A percentile compares a stretch with the other conserved stretches of the same genome.
Conservation (phyloP, 2,888 invertebrate genomes). For the Amphipyra tragopoginis region DNA sequence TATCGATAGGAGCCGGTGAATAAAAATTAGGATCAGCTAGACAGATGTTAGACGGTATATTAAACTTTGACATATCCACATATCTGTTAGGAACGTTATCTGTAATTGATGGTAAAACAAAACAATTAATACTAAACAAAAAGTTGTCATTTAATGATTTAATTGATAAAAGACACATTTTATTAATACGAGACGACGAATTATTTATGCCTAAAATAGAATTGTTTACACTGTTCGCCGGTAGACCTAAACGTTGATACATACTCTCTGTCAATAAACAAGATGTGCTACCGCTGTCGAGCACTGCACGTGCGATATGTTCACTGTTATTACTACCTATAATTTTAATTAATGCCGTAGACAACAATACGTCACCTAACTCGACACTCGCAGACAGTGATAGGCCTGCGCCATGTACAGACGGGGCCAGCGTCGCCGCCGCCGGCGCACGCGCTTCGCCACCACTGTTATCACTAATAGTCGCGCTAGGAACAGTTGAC, state of each 20-base stretch:
- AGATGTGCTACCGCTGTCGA: slow-evolving; percentile 23
- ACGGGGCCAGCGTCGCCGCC: no score
- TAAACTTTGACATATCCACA: slow-evolving; percentile 25
- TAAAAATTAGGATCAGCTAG: slow-evolving; percentile 23
- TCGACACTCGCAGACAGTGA: slow-evolving; percentile 10
- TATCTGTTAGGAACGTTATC: slow-evolving; percentile 30
- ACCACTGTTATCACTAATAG: no score
- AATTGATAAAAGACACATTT: slow-evolving; percentile 30
- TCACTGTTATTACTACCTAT: slow-evolving; percentile 20
- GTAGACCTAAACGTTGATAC: slow-evolving; percentile 20
- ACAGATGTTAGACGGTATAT: slow-evolving; percentile 46
- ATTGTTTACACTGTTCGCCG: slow-evolving; percentile 18
- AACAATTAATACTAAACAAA: slow-evolving; percentile 30
- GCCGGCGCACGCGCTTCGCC: no score
- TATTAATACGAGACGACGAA: slow-evolving; percentile 18
- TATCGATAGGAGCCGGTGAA: slow-evolving; percentile 44
- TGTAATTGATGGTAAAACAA: slow-evolving; percentile 49
- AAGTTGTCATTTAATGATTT: slow-evolving; percentile 35
- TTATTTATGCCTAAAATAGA: slow-evolving; percentile 48
- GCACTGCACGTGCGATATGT: slow-evolving; percentile 24
- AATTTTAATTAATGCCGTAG: slow-evolving; percentile 39
- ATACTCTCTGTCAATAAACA: slow-evolving; percentile 34
- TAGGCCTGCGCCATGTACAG: no score
- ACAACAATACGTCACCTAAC: slow-evolving; percentile 16
- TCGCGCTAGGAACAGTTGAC: no score